phyloP scores from a whole-genome alignment of 37 sponge, comb jelly and placozoan species.

The Beroe ovata region DNA sequence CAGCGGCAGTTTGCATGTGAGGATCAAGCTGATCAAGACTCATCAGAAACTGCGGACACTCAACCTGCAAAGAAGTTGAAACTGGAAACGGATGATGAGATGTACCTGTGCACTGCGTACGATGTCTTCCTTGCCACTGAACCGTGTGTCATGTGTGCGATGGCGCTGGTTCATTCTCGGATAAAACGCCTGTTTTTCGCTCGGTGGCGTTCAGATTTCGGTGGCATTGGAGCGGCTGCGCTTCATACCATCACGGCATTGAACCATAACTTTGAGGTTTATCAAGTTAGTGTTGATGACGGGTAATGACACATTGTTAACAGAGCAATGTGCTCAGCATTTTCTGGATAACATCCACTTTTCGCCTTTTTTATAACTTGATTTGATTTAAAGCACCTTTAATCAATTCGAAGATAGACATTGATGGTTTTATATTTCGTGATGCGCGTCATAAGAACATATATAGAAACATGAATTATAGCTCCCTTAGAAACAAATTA shows the following conservation, averaged over 20 bases:
- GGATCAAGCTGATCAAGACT: background rate
- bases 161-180: conserved; percentile 96
- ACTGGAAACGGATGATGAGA: background rate
- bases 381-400: too few species aligned
- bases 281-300: conserved; percentile 17
- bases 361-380: too few species aligned
- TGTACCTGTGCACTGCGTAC: conserved; percentile 92
- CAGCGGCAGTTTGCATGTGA: conserved; percentile 51
- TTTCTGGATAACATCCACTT: too few species aligned
- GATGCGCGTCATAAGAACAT: too few species aligned
- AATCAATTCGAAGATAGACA: too few species aligned
- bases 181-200: conserved; percentile 86
- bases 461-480: too few species aligned
- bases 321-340: too few species aligned
- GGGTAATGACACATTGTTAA: too few species aligned
- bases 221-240: conserved; percentile 79
- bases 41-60: background rate
- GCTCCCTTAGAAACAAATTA: background rate
- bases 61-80: conserved; percentile 68
- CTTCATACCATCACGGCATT: conserved; percentile 79
- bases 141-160: conserved; percentile 97
- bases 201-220: conserved; percentile 57
- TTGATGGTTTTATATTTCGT: too few species aligned
- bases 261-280: conserved; percentile 98
- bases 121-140: conserved; percentile 83